Evolutionary conservation across 2,888 invertebrate species (phyloP).

Genomic region (Drosophila colorata): DNA sequence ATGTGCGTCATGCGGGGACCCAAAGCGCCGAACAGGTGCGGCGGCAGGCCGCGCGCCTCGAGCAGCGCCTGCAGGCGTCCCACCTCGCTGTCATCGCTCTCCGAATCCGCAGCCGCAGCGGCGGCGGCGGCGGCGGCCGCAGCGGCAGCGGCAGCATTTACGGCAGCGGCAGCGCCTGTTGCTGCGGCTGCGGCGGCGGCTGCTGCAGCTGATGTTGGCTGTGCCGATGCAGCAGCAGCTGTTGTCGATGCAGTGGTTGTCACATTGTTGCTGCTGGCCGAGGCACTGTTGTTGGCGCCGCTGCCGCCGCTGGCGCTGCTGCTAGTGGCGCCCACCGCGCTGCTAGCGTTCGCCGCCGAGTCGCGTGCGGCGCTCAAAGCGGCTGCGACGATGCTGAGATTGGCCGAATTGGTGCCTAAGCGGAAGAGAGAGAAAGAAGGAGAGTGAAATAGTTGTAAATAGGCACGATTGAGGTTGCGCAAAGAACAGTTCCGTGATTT

Average conservation of each 20-base stretch:
- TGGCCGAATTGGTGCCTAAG: constrained; percentile 65
- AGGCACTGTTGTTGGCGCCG: constrained; percentile 42
- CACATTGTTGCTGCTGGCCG: constrained; percentile 44
- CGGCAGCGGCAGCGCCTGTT: constrained; percentile 59
- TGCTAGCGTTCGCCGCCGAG: constrained; percentile 47
- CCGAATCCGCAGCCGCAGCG: constrained; percentile 86
- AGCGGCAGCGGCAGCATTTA: constrained; percentile 58
- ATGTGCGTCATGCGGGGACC: constrained; percentile 98
- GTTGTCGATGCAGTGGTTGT: constrained; percentile 31
- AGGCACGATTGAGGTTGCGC: no score
- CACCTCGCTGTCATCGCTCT: constrained; percentile 97
- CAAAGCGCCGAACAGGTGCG: constrained; percentile 97
- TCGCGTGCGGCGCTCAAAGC: constrained; percentile 72
- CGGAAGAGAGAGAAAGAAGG: not conserved
- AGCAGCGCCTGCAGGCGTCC: constrained; percentile 97
- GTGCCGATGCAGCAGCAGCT: constrained; percentile 13
- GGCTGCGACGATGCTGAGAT: constrained; percentile 74
- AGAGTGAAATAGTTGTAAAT: not conserved
- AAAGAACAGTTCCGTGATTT: no score
- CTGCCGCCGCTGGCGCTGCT: constrained; percentile 57
- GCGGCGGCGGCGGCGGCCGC: constrained; percentile 65
- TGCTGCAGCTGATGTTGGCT: constrained; percentile 37
- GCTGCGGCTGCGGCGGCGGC: constrained; percentile 80
- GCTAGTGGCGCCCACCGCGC: constrained; percentile 73
- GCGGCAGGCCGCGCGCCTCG: constrained; percentile 97